phyloP scores from a whole-genome alignment of 2,797 vertebrate species.

The Lepilemur ruficaudatus region DNA sequence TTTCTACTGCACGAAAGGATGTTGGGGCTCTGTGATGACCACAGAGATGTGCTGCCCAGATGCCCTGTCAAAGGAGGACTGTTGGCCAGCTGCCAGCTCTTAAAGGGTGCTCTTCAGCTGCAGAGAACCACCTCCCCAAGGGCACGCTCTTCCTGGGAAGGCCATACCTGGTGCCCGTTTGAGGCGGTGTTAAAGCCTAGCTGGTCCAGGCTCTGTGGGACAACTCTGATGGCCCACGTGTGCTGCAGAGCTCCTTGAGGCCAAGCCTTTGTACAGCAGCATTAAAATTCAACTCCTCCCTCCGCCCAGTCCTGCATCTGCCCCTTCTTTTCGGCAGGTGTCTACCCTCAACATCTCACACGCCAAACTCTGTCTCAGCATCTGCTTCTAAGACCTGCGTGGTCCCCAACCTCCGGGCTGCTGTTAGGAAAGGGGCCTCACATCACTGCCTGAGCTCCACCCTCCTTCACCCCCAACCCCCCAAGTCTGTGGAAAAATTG shows the following conservation, averaged over 20 bases:
- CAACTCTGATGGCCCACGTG: accelerated
- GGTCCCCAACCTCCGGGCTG: too few relatives aligned
- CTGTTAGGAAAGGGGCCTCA: too few relatives aligned
- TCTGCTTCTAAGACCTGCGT: not conserved
- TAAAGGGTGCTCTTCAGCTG: not conserved
- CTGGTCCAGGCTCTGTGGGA: not conserved
- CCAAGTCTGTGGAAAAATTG: too few relatives aligned
- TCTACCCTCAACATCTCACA: too few relatives aligned
- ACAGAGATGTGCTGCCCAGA: not conserved
- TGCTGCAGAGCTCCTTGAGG: not conserved
- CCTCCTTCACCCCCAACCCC: too few relatives aligned
- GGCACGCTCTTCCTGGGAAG: not conserved
- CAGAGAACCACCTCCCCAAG: not conserved
- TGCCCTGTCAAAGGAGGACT: not conserved
- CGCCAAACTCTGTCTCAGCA: not conserved
- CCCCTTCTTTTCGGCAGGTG: not conserved
- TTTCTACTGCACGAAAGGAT: not conserved
- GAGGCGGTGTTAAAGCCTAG: not conserved
- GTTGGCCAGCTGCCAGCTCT: not conserved
- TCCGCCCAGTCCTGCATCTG: not conserved
- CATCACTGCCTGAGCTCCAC: too few relatives aligned
- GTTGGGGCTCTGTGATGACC: not conserved
- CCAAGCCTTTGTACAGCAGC: not conserved
- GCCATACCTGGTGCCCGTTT: not conserved
- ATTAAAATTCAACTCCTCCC: accelerated